Percentiles rank a stretch among this genome's conserved stretches.
These are phyloP conservation scores for Nothocercus julius DNA, from an alignment of 2,113 vertebrate species.

Conservation along the genomic window DNA sequence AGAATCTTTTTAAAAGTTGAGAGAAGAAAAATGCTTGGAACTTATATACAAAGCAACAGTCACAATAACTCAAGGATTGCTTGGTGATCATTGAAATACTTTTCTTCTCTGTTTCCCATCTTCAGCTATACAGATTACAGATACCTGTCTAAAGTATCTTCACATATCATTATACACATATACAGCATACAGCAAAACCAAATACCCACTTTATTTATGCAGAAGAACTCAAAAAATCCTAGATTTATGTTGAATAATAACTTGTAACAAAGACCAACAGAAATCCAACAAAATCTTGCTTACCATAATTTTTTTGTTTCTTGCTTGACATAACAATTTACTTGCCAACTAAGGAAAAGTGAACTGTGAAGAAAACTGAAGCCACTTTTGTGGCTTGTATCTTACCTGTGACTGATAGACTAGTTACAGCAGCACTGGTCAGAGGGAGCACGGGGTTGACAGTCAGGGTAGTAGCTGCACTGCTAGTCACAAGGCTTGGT, in stretches of 20 bases:
- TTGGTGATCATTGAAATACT: not conserved
- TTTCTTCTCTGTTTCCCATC: not conserved
- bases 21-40: not conserved
- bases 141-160: not conserved
- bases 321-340: not conserved
- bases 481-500: conserved; percentile 98
- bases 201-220: not conserved
- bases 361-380: not conserved
- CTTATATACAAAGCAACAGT: not conserved
- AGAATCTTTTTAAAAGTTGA: not conserved
- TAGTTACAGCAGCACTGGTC: conserved; percentile 88
- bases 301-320: not conserved
- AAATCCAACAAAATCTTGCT: not conserved
- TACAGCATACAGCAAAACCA: not conserved
- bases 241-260: not conserved
- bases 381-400: not conserved
- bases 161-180: not conserved
- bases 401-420: conserved; percentile 90
- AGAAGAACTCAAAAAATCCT: not conserved
- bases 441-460: conserved; percentile 95
- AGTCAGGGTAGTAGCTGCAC: conserved; percentile 92
- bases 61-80: not conserved
- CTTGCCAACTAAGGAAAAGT: not conserved
- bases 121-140: not conserved
- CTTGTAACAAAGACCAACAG: not conserved